Evolutionary conservation across 2,797 vertebrate genomes (phyloP), one percentile per base, ranked within the genome.

Genomic region (Chelon labrosus): DNA sequence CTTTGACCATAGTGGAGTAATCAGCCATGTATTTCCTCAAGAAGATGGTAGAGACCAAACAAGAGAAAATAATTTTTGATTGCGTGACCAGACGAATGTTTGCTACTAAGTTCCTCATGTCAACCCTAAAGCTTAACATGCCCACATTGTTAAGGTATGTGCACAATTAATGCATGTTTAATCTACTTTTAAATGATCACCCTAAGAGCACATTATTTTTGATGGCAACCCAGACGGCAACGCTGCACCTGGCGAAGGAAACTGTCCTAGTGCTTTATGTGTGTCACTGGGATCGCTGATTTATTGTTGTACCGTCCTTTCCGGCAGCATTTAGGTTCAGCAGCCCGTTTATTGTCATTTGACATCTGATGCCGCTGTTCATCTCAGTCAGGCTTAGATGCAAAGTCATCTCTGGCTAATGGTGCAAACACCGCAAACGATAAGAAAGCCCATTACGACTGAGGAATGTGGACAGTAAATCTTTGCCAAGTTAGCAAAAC

Each of bases 391-490:
- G 52, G 46, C 13, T 50, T n/a, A 68, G 61, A 83, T 71, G 70
- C 82, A 75, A 64, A 80, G 74, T 84, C 81, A 85, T 87, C 72
- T 61, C 51, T 55, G 64, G 52, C 59, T 84, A 84, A 86, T 82
- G 75, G 57, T 70, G 70, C 64, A 74, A 78, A 85, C 47, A 65
- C 46, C 70, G 65, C 63, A 76, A 75, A 81, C 44, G 54, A 73
- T 50, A 5, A 61, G 60, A 65, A 57, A 49, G 68, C 51, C 70
- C 51, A 70, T 81, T 80, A 66, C 62, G 50, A 54, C 13, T 73
- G 72, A 77, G 44, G 57, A 77, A 65, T 61, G 58, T 39, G 35
- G 67, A 78, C 50, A 58, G 69, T 20, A 41, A 70, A 63, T 53
- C 65, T 73, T 82, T 50, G 10, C 52, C 47, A 46, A 70, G 57